Conservation (phyloP, 37 sponge, comb jelly and placozoan species). For the Petrosia ficiformis region DNA sequence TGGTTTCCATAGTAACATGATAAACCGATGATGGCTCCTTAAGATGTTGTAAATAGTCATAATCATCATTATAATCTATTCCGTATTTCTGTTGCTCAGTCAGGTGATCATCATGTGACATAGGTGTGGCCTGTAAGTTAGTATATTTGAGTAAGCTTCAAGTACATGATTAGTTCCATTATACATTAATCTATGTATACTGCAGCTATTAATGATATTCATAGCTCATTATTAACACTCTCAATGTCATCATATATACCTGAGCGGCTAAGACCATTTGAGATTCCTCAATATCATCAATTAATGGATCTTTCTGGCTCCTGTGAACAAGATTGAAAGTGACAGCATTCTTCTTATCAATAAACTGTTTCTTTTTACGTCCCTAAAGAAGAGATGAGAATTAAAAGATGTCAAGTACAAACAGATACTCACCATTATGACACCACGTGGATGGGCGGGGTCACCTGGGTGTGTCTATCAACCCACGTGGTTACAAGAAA, state of each 20-base stretch:
- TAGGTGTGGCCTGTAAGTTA: no score
- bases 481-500: not conserved
- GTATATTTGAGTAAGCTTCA: not conserved
- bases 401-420: not conserved
- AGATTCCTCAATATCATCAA: constrained; percentile 62
- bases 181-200: not conserved
- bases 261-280: constrained; percentile 72
- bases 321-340: constrained; percentile 85
- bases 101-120: constrained; percentile 30
- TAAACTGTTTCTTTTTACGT: constrained; percentile 94
- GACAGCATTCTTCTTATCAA: constrained; percentile 91
- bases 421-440: not conserved
- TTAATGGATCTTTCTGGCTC: constrained; percentile 90
- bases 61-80: constrained; percentile 88
- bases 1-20: constrained; percentile 4
- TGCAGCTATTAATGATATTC: not conserved
- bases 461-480: not conserved
- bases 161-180: not conserved
- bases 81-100: constrained; percentile 81
- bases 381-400: not conserved
- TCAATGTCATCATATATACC: not conserved
- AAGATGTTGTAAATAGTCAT: constrained; percentile 97
- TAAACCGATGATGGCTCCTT: constrained; percentile 54
- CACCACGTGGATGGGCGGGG: not conserved
- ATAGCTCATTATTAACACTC: no score